Evolutionary conservation across 2,888 invertebrate genomes (phyloP), one percentile per base, ranked within the genome.

Genomic region (Trichopria drosophilae): DNA sequence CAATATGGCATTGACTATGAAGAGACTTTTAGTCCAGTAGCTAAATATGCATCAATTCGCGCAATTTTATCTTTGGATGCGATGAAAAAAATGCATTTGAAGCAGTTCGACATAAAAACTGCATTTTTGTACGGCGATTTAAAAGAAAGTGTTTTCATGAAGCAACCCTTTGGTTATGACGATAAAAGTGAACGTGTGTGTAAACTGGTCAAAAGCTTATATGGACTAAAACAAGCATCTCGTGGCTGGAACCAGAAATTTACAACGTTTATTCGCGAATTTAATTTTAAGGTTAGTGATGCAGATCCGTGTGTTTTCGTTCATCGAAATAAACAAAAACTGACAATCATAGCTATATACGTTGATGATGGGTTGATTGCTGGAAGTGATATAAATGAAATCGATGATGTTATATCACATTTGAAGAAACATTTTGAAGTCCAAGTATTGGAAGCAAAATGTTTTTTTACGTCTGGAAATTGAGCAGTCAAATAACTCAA

Each of bases 11-110:
- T 61, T 32, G 64, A 64, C 16, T 67, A 59, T 34, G 44, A 42
- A 19, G 58, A 67, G 50, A 67, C 63, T 7, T 65, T 65, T 31
- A 66, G 62, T 53, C 62, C 65, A 39, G 63, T 66, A n/a, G 63
- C 59, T 29, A 57, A 51, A 42, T 37, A 59, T 31, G 51, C 37
- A 12, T 60, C 65, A 16, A 58, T 65, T 26, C 49, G 64, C 6
- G 26, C 57, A 3, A 20, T 68, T 37, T 24, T 66, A 6, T 59
- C 58, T 37, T 41, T 67, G 26, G 63, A 63, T 39, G 67, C 63
- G 18, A 57, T 28, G n/a, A 47, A 63, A 41, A 54, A 54, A 1
- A 57, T 66, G 58, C 15, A 53, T 24, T 41, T 67, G 7, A 37
- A n/a, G 16, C 62, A 66, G 41, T 66, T 68, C 49, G 65, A 67